These are phyloP conservation scores for Eulemur macaco DNA, from an alignment of 2,113 vertebrate genomes.

Conservation along the genomic window DNA sequence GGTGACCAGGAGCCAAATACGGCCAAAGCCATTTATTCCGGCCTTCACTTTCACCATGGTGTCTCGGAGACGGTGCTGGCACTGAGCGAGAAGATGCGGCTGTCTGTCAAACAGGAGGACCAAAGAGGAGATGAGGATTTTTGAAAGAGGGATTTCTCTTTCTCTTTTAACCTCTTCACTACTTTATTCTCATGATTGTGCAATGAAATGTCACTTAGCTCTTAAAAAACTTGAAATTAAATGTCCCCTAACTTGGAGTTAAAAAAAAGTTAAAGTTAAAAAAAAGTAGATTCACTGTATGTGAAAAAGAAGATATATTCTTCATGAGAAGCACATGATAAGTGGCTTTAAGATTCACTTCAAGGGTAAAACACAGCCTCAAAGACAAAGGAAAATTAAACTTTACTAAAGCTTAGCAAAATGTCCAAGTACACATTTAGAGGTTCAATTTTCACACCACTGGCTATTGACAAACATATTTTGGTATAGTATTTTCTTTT, in stretches of 20 bases:
- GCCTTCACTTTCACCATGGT: no score
- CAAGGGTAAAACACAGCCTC: not conserved
- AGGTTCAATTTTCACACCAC: not conserved
- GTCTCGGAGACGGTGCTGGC: no score
- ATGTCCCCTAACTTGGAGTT: not conserved
- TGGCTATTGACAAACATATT: not conserved
- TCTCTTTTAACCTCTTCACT: not conserved
- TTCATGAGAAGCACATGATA: not conserved
- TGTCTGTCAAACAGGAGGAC: no score
- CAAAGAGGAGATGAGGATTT: not conserved
- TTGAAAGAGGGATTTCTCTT: not conserved
- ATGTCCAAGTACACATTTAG: not conserved
- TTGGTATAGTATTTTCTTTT: not conserved
- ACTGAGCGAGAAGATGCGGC: no score
- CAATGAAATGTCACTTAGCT: not conserved
- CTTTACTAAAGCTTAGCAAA: not conserved
- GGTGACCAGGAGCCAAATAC: no score
- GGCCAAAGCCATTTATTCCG: no score
- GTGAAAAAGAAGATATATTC: not conserved
- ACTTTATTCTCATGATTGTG: not conserved
- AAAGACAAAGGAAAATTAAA: conserved; percentile 5
- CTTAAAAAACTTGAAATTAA: not conserved
- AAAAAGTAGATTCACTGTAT: not conserved
- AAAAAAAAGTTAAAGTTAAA: not conserved
- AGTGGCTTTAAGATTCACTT: not conserved